Percentiles rank a stretch among this genome's conserved stretches.
These are phyloP conservation scores for Ditula angustiorana DNA, from an alignment of 2,888 invertebrate genomes.

Conservation along the genomic window DNA sequence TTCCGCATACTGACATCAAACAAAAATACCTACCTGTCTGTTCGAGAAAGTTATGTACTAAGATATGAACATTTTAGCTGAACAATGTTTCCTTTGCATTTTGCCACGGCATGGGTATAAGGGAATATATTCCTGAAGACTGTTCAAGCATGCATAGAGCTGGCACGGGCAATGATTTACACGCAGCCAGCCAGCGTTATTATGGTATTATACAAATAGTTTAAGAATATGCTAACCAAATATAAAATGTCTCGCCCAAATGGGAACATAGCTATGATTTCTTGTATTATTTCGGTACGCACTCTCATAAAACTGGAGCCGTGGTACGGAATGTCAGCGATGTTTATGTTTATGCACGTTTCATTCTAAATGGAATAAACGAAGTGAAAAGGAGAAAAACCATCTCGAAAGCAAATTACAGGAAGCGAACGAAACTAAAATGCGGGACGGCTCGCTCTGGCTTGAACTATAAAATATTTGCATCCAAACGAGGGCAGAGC, in stretches of 20 bases:
- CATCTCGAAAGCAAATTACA: slow-evolving; percentile 70
- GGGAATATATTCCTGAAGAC: slow-evolving; percentile 36
- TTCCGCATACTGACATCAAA: slow-evolving; percentile 23
- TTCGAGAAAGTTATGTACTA: slow-evolving; percentile 29
- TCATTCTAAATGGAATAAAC: slow-evolving; percentile 71
- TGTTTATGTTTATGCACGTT: slow-evolving; percentile 64
- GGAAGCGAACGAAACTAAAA: slow-evolving; percentile 74
- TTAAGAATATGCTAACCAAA: slow-evolving; percentile 36
- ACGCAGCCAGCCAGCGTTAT: slow-evolving; percentile 30
- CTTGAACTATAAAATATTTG: slow-evolving; percentile 80
- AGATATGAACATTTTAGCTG: slow-evolving; percentile 32
- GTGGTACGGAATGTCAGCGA: slow-evolving; percentile 23
- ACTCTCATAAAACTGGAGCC: slow-evolving; percentile 16
- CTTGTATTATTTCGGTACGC: not conserved
- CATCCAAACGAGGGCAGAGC: slow-evolving; percentile 74
- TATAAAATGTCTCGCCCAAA: slow-evolving; percentile 28
- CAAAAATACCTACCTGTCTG: slow-evolving; percentile 27
- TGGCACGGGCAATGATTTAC: slow-evolving; percentile 34
- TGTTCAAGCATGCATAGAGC: slow-evolving; percentile 36
- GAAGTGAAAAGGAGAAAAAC: slow-evolving; percentile 64
- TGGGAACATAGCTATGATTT: slow-evolving; percentile 17
- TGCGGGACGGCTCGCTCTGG: slow-evolving; percentile 63
- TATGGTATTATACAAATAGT: slow-evolving; percentile 40
- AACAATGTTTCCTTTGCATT: slow-evolving; percentile 36
- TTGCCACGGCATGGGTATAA: slow-evolving; percentile 20